Evolutionary conservation across 2,113 vertebrate species (phyloP).

Genomic region (Galemys pyrenaicus): DNA sequence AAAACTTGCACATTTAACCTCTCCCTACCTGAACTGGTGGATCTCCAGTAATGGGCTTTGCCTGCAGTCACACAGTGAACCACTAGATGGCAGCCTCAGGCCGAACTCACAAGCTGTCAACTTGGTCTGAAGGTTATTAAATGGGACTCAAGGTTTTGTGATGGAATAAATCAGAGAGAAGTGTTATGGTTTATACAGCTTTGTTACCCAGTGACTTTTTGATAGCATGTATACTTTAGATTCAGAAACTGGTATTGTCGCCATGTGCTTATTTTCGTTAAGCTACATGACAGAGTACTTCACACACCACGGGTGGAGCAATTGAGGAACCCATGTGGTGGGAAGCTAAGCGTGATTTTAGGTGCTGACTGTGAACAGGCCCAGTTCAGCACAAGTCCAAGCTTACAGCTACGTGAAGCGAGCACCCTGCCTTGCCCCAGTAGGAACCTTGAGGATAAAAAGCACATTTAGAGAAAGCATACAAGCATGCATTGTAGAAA

Average conservation of each 20-base stretch:
- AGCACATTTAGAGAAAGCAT: too few relatives aligned
- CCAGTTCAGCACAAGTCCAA: background rate
- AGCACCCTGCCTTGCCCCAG: background rate
- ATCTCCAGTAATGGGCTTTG: background rate
- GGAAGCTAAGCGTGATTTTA: background rate
- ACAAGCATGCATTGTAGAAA: too few relatives aligned
- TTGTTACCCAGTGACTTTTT: background rate
- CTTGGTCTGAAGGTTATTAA: background rate
- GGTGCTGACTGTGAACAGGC: background rate
- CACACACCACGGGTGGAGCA: background rate
- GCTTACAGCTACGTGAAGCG: background rate
- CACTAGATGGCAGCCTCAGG: slow-evolving; percentile 60
- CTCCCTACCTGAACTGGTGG: background rate
- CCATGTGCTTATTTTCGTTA: background rate
- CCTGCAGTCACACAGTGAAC: background rate
- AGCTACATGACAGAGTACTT: background rate
- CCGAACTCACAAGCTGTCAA: background rate
- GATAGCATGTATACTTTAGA: background rate
- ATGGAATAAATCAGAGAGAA: background rate
- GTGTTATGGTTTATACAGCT: background rate
- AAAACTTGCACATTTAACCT: background rate
- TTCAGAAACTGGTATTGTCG: background rate
- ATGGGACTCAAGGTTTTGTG: background rate
- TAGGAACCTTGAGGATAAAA: background rate
- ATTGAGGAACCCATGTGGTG: background rate